Conservation (phyloP, 2,113 vertebrate species). For the Pseudopodoces humilis region DNA sequence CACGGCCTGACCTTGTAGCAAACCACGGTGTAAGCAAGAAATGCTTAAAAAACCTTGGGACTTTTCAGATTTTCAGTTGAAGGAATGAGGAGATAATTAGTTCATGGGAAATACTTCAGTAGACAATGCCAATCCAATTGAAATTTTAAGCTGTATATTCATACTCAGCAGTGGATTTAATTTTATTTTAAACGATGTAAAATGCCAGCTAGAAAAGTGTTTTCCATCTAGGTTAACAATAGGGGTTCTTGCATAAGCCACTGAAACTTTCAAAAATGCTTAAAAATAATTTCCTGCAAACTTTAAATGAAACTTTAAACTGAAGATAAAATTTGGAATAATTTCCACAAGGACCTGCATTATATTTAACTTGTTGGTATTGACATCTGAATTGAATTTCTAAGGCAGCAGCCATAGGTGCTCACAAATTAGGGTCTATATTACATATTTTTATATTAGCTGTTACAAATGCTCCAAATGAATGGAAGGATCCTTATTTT, state of each 20-base stretch:
- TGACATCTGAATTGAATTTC: not conserved
- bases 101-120: not conserved
- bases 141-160: not conserved
- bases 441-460: not conserved
- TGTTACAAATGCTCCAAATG: not conserved
- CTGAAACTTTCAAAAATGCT: not conserved
- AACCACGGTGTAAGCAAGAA: not conserved
- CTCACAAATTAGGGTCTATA: not conserved
- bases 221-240: constrained; percentile 16
- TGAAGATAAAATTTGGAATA: not conserved
- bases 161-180: not conserved
- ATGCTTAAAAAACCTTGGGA: not conserved
- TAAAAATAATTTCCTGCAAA: not conserved
- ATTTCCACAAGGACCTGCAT: not conserved
- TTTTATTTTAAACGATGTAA: not conserved
- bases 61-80: not conserved
- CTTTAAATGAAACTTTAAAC: not conserved
- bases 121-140: not conserved
- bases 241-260: constrained; percentile 13
- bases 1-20: not conserved
- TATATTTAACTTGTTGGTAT: not conserved
- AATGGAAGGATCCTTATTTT: not conserved
- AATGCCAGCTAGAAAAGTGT: not conserved
- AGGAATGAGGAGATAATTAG: not conserved
- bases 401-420: not conserved